phyloP scores from a whole-genome alignment of 1,140 invertebrate genomes.

The Drosophila tsacasi region DNA sequence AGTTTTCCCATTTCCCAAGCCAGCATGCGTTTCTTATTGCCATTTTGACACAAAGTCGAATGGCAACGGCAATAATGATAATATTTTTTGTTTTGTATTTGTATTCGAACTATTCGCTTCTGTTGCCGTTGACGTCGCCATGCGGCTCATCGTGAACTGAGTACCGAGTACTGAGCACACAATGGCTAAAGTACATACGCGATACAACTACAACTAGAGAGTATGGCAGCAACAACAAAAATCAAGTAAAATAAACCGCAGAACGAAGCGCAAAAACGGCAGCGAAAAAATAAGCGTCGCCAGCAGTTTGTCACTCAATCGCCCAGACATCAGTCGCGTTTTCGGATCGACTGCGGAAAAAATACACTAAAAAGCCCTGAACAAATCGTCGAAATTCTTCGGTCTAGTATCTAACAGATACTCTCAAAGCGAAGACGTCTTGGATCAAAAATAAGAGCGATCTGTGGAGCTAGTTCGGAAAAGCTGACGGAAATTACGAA shows the following conservation, averaged over 20 bases:
- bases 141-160: slow-evolving; percentile 73
- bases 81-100: slow-evolving; percentile 25
- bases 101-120: slow-evolving; percentile 53
- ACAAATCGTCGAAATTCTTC: slow-evolving; percentile 22
- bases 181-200: slow-evolving; percentile 79
- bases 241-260: slow-evolving; percentile 73
- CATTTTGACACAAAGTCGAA: slow-evolving; percentile 34
- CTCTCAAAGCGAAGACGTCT: slow-evolving; percentile 29
- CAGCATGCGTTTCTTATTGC: slow-evolving; percentile 35
- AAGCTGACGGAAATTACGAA: background rate
- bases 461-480: slow-evolving; percentile 24
- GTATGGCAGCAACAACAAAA: slow-evolving; percentile 41
- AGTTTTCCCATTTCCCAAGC: slow-evolving; percentile 21
- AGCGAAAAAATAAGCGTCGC: slow-evolving; percentile 67
- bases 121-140: slow-evolving; percentile 54
- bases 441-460: slow-evolving; percentile 14
- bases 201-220: slow-evolving; percentile 43
- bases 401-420: slow-evolving; percentile 61
- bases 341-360: slow-evolving; percentile 40
- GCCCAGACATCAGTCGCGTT: slow-evolving; percentile 78
- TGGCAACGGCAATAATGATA: slow-evolving; percentile 43
- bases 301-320: slow-evolving; percentile 82
- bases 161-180: slow-evolving; percentile 80
- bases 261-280: slow-evolving; percentile 62
- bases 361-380: slow-evolving; percentile 4